Percentiles rank a stretch among this genome's conserved stretches.
Evolutionary conservation across 2,888 invertebrate species (phyloP).

Genomic region (Caradrina clavipalpis): DNA sequence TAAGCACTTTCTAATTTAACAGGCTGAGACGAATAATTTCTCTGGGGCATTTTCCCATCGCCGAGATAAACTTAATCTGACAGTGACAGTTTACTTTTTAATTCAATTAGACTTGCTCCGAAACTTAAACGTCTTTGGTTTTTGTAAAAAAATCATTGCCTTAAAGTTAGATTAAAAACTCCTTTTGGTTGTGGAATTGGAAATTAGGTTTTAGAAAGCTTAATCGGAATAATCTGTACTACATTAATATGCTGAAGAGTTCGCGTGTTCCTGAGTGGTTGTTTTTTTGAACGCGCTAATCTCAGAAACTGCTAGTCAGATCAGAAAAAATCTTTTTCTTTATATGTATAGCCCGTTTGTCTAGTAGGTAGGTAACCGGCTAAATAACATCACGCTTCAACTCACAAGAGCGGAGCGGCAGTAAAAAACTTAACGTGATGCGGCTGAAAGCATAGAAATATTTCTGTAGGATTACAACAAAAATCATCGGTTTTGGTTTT

Average conservation of each 20-base stretch:
- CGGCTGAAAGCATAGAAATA: too few species aligned
- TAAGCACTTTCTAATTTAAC: slow-evolving; percentile 69
- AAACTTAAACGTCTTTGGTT: slow-evolving; percentile 38
- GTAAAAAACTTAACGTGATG: too few species aligned
- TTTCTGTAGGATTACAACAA: not conserved
- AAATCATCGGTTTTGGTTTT: not conserved
- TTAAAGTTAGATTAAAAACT: slow-evolving; percentile 52
- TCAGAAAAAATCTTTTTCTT: too few species aligned
- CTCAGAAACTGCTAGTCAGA: too few species aligned
- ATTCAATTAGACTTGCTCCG: slow-evolving; percentile 63
- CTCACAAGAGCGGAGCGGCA: too few species aligned
- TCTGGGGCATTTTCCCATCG: slow-evolving; percentile 52
- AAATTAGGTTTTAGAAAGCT: slow-evolving; percentile 21
- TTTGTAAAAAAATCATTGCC: slow-evolving; percentile 23
- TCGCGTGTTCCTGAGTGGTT: too few species aligned
- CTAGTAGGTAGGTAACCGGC: too few species aligned
- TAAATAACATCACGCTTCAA: too few species aligned
- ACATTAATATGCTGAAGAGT: too few species aligned
- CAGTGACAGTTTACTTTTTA: slow-evolving; percentile 73
- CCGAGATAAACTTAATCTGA: slow-evolving; percentile 68
- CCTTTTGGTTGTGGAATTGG: slow-evolving; percentile 30
- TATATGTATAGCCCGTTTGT: too few species aligned
- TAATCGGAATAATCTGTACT: not conserved
- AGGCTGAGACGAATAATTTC: slow-evolving; percentile 60
- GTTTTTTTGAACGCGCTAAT: too few species aligned